Conservation (phyloP, 2,888 invertebrate genomes). For the Lithophane socia region DNA sequence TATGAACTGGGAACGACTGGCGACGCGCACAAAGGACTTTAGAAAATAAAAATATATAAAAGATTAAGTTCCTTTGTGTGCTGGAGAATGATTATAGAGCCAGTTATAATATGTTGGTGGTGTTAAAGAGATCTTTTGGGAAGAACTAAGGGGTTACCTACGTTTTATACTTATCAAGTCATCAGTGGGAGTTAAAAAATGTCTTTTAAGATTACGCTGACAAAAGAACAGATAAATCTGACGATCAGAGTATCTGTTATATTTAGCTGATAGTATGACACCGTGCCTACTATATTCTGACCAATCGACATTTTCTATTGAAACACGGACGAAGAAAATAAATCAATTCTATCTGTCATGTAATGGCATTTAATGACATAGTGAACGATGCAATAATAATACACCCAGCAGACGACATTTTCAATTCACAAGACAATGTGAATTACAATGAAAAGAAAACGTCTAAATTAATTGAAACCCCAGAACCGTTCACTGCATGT, state of each 20-base stretch:
- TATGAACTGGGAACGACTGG: conserved; percentile 17
- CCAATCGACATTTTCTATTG: background rate
- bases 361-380: background rate
- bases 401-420: background rate
- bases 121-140: background rate
- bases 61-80: conserved; percentile 16
- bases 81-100: conserved; percentile 2
- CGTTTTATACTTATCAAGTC: background rate
- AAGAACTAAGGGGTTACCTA: background rate
- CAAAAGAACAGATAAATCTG: background rate
- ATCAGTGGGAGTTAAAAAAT: background rate
- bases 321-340: background rate
- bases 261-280: background rate
- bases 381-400: conserved; percentile 7
- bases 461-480: conserved; percentile 23
- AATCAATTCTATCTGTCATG: background rate
- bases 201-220: background rate
- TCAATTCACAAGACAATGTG: background rate
- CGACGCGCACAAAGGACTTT: conserved; percentile 11
- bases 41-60: conserved; percentile 7
- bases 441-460: conserved; percentile 4
- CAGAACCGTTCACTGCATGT: conserved; percentile 3
- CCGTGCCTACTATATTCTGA: background rate
- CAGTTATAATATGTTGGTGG: background rate
- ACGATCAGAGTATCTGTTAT: background rate